These are phyloP conservation scores for Scomber colias DNA, from an alignment of 2,113 vertebrate species.

Conservation along the genomic window DNA sequence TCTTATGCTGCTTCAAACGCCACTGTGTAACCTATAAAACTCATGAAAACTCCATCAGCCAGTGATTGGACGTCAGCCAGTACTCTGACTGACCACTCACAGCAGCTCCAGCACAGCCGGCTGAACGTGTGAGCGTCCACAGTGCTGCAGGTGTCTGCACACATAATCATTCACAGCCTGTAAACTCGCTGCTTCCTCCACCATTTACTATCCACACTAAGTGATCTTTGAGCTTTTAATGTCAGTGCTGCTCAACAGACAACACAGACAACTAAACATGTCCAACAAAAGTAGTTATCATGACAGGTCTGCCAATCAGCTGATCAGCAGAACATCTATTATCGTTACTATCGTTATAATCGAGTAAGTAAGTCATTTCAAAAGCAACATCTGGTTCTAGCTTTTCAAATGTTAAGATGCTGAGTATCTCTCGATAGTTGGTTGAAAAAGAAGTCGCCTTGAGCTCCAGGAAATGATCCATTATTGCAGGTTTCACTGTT, in stretches of 20 bases:
- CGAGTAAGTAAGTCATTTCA: too few species aligned
- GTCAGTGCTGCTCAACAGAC: not conserved
- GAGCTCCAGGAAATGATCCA: too few species aligned
- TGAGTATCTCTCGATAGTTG: too few species aligned
- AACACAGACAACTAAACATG: not conserved
- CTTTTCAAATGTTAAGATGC: too few species aligned
- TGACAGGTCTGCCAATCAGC: too few species aligned
- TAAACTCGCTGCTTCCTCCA: not conserved
- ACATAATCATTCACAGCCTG: conserved; percentile 40
- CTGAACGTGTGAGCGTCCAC: conserved; percentile 27
- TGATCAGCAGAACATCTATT: too few species aligned
- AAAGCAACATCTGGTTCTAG: too few species aligned
- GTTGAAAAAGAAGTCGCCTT: too few species aligned
- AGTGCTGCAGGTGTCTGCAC: not conserved
- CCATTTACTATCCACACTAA: not conserved
- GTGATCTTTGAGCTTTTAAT: not conserved
- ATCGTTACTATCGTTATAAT: too few species aligned
- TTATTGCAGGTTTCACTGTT: too few species aligned
- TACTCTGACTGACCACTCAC: conserved; percentile 6
- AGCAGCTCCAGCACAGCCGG: not conserved
- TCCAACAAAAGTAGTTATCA: not conserved
- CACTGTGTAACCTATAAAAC: conserved; percentile 16
- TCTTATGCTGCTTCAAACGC: too few species aligned
- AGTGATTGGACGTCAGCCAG: conserved; percentile 34
- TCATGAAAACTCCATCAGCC: not conserved